A percentile compares a stretch with the other conserved stretches of the same genome.
Conservation (phyloP, 2,797 vertebrate species). For the Leucoraja ocellata region DNA sequence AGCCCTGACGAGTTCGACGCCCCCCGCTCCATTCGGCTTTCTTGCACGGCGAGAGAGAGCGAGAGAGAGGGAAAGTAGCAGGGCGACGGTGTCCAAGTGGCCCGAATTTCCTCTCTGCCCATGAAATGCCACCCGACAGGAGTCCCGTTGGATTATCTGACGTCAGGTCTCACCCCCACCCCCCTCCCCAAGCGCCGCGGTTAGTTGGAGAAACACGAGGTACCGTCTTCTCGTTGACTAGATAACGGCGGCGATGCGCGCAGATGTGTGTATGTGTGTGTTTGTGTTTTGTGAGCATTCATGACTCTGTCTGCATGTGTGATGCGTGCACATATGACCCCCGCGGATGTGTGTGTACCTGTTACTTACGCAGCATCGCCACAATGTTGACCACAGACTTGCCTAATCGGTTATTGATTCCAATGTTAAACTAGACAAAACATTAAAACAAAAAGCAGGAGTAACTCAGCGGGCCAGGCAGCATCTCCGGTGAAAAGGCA, state of each 20-base stretch:
- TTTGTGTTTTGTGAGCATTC: no score
- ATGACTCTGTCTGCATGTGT: background rate
- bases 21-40: background rate
- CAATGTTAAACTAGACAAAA: background rate
- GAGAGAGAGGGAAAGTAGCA: background rate
- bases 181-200: background rate
- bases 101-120: conserved; percentile 21
- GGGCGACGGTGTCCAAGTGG: background rate
- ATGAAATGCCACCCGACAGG: conserved; percentile 1
- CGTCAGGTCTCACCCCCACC: conserved; percentile 2
- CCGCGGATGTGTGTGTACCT: background rate
- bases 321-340: background rate
- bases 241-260: background rate
- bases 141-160: conserved; percentile 27
- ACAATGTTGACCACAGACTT: background rate
- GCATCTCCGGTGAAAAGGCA: no score
- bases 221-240: background rate
- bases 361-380: background rate
- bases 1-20: background rate
- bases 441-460: no score
- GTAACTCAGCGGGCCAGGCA: no score
- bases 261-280: no score
- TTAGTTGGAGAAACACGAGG: conserved; percentile 21
- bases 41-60: background rate
- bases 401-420: background rate